Percentiles rank a stretch among this genome's conserved stretches.
Conservation (phyloP, 1,140 invertebrate species). For the Planococcus citri region DNA sequence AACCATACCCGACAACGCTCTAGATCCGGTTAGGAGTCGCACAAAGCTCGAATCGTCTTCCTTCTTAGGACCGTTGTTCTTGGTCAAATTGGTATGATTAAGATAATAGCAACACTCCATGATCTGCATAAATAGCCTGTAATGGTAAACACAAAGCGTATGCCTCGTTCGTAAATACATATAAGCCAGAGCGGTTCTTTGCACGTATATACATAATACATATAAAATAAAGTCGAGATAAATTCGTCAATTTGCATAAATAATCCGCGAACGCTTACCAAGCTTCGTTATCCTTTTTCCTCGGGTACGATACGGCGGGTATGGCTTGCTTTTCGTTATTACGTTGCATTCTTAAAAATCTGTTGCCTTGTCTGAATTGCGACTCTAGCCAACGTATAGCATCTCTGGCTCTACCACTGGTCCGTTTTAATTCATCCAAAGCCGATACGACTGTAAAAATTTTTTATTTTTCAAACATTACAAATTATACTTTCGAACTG, state of each 20-base stretch:
- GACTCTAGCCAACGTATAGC: slow-evolving; percentile 82
- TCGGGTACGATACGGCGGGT: slow-evolving; percentile 57
- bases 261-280: neutral
- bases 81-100: slow-evolving; percentile 36
- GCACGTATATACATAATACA: too few species aligned
- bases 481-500: slow-evolving; percentile 9
- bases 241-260: too few species aligned
- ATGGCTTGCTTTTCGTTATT: slow-evolving; percentile 59
- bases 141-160: slow-evolving; percentile 27
- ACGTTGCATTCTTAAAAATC: slow-evolving; percentile 66
- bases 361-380: slow-evolving; percentile 69
- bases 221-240: too few species aligned
- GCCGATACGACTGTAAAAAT: slow-evolving; percentile 63
- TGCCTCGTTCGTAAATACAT: neutral
- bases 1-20: slow-evolving; percentile 33
- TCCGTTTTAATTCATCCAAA: slow-evolving; percentile 71
- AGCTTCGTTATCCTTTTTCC: slow-evolving; percentile 42
- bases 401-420: slow-evolving; percentile 58
- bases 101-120: slow-evolving; percentile 52
- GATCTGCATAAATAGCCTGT: slow-evolving; percentile 49
- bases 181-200: neutral
- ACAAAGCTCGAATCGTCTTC: slow-evolving; percentile 40
- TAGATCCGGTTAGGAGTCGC: slow-evolving; percentile 43
- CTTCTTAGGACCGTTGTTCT: slow-evolving; percentile 42
- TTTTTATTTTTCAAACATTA: slow-evolving; percentile 17